Conservation (phyloP, 2,113 vertebrate species). For the Lanius ludovicianus region DNA sequence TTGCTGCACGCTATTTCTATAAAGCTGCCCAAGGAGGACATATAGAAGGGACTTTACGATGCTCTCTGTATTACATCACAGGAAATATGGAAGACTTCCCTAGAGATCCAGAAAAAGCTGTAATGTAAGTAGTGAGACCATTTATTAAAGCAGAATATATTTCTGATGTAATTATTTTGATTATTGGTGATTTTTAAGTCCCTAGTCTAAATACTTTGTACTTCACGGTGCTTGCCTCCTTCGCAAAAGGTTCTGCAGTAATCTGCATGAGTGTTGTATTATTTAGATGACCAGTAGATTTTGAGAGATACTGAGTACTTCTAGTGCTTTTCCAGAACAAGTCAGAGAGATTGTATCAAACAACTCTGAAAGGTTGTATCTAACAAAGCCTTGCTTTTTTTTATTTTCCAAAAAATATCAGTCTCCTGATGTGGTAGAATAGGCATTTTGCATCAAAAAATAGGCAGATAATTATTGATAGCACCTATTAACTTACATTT, state of each 20-base stretch:
- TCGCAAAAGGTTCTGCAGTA: background rate
- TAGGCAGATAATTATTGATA: background rate
- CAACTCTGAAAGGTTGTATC: background rate
- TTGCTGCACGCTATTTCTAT: constrained; percentile 84
- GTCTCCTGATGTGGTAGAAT: background rate
- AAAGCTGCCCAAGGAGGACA: constrained; percentile 87
- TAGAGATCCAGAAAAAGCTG: constrained; percentile 83
- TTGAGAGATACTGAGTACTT: background rate
- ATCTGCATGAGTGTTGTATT: background rate
- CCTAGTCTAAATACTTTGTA: background rate
- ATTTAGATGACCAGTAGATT: background rate
- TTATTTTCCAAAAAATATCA: background rate
- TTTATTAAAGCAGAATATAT: background rate
- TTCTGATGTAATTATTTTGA: background rate
- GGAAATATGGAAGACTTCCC: constrained; percentile 82
- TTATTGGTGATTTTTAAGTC: background rate
- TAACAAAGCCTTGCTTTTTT: background rate
- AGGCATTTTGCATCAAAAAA: background rate
- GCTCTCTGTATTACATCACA: constrained; percentile 83
- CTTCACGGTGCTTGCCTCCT: background rate
- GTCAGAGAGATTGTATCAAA: background rate
- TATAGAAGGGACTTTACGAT: constrained; percentile 79
- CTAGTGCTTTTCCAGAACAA: background rate
- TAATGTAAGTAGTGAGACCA: constrained; percentile 79
- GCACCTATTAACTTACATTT: background rate